Conservation (phyloP, 2,888 invertebrate genomes). For the Physocephala rufipes region DNA sequence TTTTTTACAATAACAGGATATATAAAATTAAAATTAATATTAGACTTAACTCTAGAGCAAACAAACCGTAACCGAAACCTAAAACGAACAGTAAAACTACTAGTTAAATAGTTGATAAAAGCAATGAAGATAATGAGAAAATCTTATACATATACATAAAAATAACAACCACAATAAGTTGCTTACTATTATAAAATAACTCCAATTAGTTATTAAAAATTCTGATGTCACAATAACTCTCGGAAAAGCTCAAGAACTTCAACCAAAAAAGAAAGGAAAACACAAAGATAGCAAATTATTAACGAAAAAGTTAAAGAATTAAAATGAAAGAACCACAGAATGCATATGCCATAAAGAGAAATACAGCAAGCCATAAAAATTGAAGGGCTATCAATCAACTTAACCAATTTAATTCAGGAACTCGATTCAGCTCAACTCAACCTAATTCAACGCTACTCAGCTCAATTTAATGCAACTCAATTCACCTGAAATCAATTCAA, state of each 20-base stretch:
- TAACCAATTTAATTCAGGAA: no score
- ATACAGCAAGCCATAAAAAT: background rate
- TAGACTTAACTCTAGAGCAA: background rate
- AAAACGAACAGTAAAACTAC: conserved; percentile 15
- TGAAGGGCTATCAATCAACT: background rate
- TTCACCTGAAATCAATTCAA: no score
- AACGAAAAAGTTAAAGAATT: no score
- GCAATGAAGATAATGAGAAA: background rate
- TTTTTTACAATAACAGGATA: conserved; percentile 6
- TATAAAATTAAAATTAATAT: conserved; percentile 16
- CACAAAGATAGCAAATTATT: background rate
- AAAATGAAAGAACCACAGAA: conserved; percentile 18
- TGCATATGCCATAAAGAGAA: background rate
- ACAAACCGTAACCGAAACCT: background rate
- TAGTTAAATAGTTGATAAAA: background rate
- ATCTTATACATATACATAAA: background rate
- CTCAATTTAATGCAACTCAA: background rate
- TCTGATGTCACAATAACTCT: conserved; percentile 20
- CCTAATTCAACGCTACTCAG: background rate
- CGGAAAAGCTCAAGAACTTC: conserved; percentile 25
- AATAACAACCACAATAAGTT: conserved; percentile 19
- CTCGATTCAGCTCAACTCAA: no score
- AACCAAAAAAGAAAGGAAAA: conserved; percentile 20
- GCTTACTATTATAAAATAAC: background rate
- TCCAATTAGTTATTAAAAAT: conserved; percentile 26